These are phyloP conservation scores for Botrylloides violaceus DNA, from an alignment of 23 tunicate genomes.

Conservation along the genomic window DNA sequence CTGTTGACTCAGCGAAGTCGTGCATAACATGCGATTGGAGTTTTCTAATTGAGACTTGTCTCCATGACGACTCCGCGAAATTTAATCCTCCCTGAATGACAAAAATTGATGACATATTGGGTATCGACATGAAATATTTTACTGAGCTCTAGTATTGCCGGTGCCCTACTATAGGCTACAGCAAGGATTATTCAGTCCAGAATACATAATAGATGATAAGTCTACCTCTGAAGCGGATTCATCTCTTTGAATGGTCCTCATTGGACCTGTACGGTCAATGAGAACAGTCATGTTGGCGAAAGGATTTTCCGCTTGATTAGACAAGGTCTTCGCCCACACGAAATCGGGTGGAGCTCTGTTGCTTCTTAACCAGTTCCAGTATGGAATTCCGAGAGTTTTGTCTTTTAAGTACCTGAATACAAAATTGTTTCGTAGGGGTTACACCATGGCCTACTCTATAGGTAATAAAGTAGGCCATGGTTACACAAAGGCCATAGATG, in stretches of 20 bases:
- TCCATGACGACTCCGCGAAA: slow-evolving; percentile 7
- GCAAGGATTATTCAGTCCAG: background rate
- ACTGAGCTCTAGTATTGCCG: too few relatives aligned
- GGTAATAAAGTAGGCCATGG: too few relatives aligned
- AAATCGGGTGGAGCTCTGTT: background rate
- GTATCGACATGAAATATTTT: too few relatives aligned
- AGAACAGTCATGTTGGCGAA: background rate
- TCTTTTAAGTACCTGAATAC: background rate
- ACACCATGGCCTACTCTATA: too few relatives aligned
- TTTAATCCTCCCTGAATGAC: background rate
- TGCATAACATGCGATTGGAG: slow-evolving; percentile 4
- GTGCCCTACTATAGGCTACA: too few relatives aligned
- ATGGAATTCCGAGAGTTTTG: slow-evolving; percentile 5
- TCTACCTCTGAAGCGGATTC: background rate
- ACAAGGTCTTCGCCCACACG: background rate
- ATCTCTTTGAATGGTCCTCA: slow-evolving; percentile 8
- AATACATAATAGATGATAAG: too few relatives aligned
- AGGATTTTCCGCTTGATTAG: background rate
- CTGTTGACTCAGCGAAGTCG: slow-evolving; percentile 14
- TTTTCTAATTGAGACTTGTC: background rate
- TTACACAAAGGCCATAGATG: too few relatives aligned
- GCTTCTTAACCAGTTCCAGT: slow-evolving; percentile 5
- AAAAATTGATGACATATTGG: too few relatives aligned
- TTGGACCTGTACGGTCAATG: slow-evolving; percentile 11
- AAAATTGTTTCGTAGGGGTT: too few relatives aligned